phyloP scores from a whole-genome alignment of 1,140 invertebrate species.

The Drosophila lini region DNA sequence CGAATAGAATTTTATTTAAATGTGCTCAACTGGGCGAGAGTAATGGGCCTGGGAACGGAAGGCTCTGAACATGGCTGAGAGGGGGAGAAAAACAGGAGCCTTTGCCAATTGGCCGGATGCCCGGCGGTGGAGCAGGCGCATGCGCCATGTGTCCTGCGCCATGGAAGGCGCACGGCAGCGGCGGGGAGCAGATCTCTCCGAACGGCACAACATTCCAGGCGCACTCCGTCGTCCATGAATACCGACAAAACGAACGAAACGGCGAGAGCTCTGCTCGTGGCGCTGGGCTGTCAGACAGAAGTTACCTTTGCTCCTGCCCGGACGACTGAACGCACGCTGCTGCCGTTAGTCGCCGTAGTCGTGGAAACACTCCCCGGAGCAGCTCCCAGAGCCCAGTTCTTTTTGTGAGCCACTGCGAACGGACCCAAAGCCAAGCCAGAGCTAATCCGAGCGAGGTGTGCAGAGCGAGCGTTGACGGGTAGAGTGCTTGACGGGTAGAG shows the following conservation, averaged over 20 bases:
- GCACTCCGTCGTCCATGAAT: conserved; percentile 48
- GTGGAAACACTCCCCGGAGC: conserved; percentile 40
- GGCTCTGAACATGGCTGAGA: neutral
- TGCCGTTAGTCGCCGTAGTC: conserved; percentile 62
- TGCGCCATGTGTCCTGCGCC: conserved; percentile 73
- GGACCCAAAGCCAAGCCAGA: conserved; percentile 9
- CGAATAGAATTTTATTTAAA: conserved; percentile 80
- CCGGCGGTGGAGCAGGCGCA: conserved; percentile 55
- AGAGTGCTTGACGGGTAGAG: conserved; percentile 43
- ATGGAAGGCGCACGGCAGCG: conserved; percentile 54
- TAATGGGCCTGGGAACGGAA: conserved; percentile 75
- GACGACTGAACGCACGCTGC: conserved; percentile 83
- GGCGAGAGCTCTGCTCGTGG: conserved; percentile 31
- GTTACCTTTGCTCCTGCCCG: conserved; percentile 85
- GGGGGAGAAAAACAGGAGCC: conserved; percentile 27
- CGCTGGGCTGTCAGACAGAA: conserved; percentile 75
- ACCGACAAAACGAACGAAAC: conserved; percentile 61
- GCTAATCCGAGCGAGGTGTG: conserved; percentile 20
- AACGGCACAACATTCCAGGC: conserved; percentile 68
- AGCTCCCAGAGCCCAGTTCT: conserved; percentile 25
- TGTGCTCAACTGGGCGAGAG: conserved; percentile 79
- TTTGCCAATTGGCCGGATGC: conserved; percentile 66
- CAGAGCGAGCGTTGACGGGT: conserved; percentile 23
- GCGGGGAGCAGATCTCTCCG: conserved; percentile 28
- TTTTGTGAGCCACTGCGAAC: conserved; percentile 26